Base-by-base conservation (phyloP, 1,140 invertebrate genomes). In the Formica selysi region DNA sequence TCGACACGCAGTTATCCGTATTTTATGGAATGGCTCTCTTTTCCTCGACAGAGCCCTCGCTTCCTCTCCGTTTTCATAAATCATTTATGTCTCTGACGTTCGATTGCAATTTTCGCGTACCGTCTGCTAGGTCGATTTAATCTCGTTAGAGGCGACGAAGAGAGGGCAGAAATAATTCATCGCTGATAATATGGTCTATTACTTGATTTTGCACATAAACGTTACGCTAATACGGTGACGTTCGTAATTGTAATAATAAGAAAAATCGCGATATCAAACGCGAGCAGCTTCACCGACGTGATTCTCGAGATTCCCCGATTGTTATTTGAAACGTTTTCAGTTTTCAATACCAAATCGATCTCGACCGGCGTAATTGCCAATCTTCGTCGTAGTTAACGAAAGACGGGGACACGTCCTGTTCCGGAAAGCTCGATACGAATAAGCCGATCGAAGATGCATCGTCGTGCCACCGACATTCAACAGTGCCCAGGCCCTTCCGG, bases 381-480 rank as follows among this genome's bases (percentile, higher is more conserved):
- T 85, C 65, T 81, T 70, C 78, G 79, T 86, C 36, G 80, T 54
- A 73, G 79, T 67, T 85, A 73, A 62, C 78, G 78, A 62, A 80
- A 88, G 73, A 70, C 73, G 84, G 68, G 71, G 62, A 68, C 6
- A 65, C 48, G 32, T 88, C 70, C 57, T 86, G 67, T n/a, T 48
- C 32, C 57, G 73, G 59, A 78, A 44, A 48, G 29, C 51, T 41
- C n/a, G 61, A 51, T 51, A 26, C 59, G 22, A 13, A 5, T 4
- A 13, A 4, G 22, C 78, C 57, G 86, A 65, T 81, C 70, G 85
- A 74, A 76, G 48, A 67, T 68, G 44, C 68, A 29, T 59, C 85
- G 85, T 32, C 36, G 64, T 38, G 73, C 32, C 76, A 86, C 57
- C 76, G 88, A 81, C 87, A 85, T 89, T 89, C 61, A 88, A 70